Evolutionary conservation across 2,797 vertebrate genomes (phyloP).

Genomic region (Semotilus atromaculatus): DNA sequence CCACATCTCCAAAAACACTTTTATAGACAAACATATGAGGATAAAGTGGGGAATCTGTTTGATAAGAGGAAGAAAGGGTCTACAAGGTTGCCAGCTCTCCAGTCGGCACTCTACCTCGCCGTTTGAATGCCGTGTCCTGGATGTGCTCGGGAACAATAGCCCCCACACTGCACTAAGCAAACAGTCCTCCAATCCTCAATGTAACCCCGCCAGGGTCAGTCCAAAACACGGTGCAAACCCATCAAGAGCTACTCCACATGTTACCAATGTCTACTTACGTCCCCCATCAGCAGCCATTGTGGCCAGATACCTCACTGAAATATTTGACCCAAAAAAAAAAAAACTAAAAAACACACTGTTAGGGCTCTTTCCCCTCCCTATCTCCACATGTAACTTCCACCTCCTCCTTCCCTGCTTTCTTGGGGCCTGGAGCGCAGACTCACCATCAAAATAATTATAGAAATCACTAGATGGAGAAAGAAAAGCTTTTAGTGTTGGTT

Average conservation of each 20-base stretch:
- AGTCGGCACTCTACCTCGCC: not conserved
- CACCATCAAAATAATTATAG: constrained; percentile 64
- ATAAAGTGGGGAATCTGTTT: constrained; percentile 14
- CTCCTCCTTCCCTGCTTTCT: constrained; percentile 43
- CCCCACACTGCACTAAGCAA: constrained; percentile 50
- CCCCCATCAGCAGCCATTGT: constrained; percentile 51
- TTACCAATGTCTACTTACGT: constrained; percentile 49
- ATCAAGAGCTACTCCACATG: constrained; percentile 46
- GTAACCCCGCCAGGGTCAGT: constrained; percentile 39
- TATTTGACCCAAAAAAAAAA: constrained; percentile 21
- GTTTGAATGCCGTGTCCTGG: constrained; percentile 44
- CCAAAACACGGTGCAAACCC: constrained; percentile 41
- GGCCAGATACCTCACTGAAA: constrained; percentile 43
- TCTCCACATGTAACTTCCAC: not conserved
- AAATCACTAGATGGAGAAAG: constrained; percentile 64
- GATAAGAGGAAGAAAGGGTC: constrained; percentile 22
- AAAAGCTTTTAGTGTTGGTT: constrained; percentile 73
- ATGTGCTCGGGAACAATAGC: constrained; percentile 48
- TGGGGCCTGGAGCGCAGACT: constrained; percentile 44
- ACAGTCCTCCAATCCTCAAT: constrained; percentile 33
- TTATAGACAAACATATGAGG: constrained; percentile 37
- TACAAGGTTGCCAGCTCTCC: not conserved
- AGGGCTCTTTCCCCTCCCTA: constrained; percentile 23
- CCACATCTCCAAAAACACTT: constrained; percentile 38
- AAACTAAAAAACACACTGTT: not conserved